Evolutionary conservation across 2,113 vertebrate species (phyloP).

Genomic region (Ailurus styani): DNA sequence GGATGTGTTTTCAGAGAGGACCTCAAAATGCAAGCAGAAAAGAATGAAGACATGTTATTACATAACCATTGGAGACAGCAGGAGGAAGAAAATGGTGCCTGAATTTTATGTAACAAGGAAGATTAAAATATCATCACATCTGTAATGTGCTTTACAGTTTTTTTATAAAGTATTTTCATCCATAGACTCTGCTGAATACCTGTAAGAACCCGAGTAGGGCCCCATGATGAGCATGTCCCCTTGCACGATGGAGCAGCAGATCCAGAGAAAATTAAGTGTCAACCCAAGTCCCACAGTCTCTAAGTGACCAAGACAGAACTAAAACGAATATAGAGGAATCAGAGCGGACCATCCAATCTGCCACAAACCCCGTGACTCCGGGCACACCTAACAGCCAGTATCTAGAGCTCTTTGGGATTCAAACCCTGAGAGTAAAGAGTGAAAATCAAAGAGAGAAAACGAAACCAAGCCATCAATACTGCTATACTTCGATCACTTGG

Average conservation of each 20-base stretch:
- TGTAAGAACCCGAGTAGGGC: background rate
- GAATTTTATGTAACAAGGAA: background rate
- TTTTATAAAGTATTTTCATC: slow-evolving; percentile 19
- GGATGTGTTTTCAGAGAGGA: background rate
- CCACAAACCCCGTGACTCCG: background rate
- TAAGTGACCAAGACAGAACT: background rate
- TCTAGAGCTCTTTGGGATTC: background rate
- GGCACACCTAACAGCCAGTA: background rate
- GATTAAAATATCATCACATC: background rate
- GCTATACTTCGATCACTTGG: background rate
- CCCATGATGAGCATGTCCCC: background rate
- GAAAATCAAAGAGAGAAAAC: slow-evolving; percentile 14
- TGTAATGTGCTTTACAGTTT: background rate
- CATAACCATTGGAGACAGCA: background rate
- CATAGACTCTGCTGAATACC: background rate
- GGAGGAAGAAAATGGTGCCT: slow-evolving; percentile 5
- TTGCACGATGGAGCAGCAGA: background rate
- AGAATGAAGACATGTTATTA: background rate
- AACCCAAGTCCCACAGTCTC: background rate
- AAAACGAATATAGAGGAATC: background rate
- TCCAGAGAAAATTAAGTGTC: background rate
- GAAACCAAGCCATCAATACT: background rate
- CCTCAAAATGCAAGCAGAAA: background rate
- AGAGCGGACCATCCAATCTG: background rate
- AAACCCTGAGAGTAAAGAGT: background rate